Base-by-base conservation (phyloP, 2,888 invertebrate genomes). In the Platycheirus albimanus region DNA sequence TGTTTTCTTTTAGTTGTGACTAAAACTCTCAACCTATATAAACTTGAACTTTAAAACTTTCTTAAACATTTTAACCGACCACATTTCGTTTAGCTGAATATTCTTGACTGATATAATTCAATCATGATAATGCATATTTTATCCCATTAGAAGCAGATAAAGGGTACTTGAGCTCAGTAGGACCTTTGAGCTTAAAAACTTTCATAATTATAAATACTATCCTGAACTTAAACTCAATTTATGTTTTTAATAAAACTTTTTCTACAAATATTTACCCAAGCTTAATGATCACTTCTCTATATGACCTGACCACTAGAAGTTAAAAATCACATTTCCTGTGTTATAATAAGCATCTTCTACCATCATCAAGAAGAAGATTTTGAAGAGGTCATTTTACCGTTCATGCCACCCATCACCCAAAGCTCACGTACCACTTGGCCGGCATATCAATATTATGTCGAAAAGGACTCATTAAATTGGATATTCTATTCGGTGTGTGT, bases 401-500 rank as follows among this genome's bases (percentile, higher is more conserved):
- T 54, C 36, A 13, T 36, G 41, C 6, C n/a, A n/a, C 24, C 41
- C 41, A 15, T 58, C 38, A 54, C 24, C 28, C 41, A 61, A 43
- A 61, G 47, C 49, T 52, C 63, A 70, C 76, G 66, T 70, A 58
- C 76, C 58, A 71, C 71, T 77, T 67, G 66, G 11, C 47, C 71
- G 54, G 61, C 66, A 77, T 64, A 36, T 63, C 70, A 77, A 77
- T 81, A 81, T 77, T 61, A 71, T 71, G 66, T 77, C 51, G 64
- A 81, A 76, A 52, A 67, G 64, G 71, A 77, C 61, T 76, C 77
- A 81, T 76, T 81, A 71, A 76, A 81, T 76, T 77, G 58, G 77
- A 81, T 77, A 71, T 81, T 71, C 61, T 17, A 13, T 10, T 61
- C 28, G 3, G 19, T 38, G 4, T 38, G 13, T 13, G 38, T 24